These are phyloP conservation scores for Sylvia borin DNA, from an alignment of 2,797 vertebrate genomes.

Conservation along the genomic window DNA sequence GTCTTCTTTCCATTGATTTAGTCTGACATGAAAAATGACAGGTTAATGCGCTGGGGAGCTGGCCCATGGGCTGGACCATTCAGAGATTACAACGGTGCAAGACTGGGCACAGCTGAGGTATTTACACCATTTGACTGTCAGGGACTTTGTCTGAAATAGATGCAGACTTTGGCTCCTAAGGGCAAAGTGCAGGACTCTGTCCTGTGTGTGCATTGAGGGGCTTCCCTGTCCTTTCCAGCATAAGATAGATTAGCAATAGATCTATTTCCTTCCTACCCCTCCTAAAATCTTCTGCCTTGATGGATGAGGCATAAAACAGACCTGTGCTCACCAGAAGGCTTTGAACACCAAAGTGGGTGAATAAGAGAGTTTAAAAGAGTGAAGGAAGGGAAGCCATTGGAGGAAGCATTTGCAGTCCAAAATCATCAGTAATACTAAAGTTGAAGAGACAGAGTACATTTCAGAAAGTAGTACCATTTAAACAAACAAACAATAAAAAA, in stretches of 20 bases:
- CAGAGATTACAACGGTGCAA: not conserved
- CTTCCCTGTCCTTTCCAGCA: not conserved
- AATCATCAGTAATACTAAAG: not conserved
- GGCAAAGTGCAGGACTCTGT: not conserved
- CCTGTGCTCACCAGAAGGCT: not conserved
- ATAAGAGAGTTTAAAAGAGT: not conserved
- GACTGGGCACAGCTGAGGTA: not conserved
- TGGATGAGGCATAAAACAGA: not conserved
- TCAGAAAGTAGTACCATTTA: not conserved
- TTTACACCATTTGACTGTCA: not conserved
- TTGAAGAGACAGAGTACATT: not conserved
- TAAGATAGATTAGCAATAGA: not conserved
- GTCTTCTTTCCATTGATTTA: not conserved
- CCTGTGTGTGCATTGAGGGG: not conserved
- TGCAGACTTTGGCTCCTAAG: not conserved
- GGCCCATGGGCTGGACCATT: too few species aligned
- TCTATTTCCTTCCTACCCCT: not conserved
- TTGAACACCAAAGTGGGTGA: not conserved
- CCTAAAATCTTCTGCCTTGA: not conserved
- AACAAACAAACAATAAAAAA: not conserved
- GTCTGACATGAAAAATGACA: not conserved
- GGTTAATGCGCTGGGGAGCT: not conserved
- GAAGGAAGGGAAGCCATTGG: not conserved
- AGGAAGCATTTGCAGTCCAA: not conserved
- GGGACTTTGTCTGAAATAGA: not conserved